phyloP scores from a whole-genome alignment of 2,113 vertebrate genomes.

The Myotis davidii region DNA sequence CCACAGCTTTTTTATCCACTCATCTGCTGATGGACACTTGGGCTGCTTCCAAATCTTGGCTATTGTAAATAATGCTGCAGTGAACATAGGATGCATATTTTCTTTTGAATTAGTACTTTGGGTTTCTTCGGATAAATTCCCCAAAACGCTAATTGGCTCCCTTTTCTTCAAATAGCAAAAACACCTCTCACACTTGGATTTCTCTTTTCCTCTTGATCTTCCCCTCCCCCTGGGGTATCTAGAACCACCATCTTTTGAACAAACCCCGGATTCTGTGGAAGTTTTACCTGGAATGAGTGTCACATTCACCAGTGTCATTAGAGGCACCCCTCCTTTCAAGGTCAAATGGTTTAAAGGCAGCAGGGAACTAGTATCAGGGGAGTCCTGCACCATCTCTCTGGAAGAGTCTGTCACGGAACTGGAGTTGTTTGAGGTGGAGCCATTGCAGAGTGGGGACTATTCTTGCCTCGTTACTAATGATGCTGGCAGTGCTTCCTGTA shows the following conservation, averaged over 20 bases:
- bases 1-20: background rate
- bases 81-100: background rate
- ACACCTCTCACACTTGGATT: slow-evolving; percentile 53
- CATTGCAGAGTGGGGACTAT: slow-evolving; percentile 92
- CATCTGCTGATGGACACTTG: background rate
- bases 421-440: slow-evolving; percentile 90
- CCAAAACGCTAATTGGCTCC: background rate
- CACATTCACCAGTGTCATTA: slow-evolving; percentile 91
- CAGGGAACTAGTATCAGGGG: slow-evolving; percentile 90
- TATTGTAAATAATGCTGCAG: background rate
- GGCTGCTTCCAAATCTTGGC: background rate
- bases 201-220: slow-evolving; percentile 9
- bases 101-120: background rate
- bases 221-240: slow-evolving; percentile 55
- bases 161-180: background rate
- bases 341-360: slow-evolving; percentile 96
- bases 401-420: slow-evolving; percentile 89
- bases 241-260: slow-evolving; percentile 97
- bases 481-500: slow-evolving; percentile 93
- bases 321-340: slow-evolving; percentile 94
- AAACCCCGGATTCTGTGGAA: slow-evolving; percentile 93
- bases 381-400: slow-evolving; percentile 89
- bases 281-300: slow-evolving; percentile 92
- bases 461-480: slow-evolving; percentile 96
- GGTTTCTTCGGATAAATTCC: background rate